Conservation (phyloP, 2,113 vertebrate genomes). For the Opisthocomus hoazin region DNA sequence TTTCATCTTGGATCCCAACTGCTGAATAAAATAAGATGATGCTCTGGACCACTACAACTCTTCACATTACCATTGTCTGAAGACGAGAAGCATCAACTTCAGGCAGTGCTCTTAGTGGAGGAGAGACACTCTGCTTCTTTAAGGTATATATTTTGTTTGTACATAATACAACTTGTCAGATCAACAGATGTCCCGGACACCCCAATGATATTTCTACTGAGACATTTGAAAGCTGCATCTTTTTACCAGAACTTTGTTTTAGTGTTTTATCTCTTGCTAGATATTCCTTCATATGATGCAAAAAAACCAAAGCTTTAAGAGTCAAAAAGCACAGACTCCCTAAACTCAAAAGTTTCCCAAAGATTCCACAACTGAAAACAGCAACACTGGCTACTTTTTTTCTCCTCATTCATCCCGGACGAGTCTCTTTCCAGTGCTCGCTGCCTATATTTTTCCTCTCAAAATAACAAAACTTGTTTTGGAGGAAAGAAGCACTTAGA, state of each 20-base stretch:
- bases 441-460: background rate
- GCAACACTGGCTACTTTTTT: background rate
- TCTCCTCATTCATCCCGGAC: background rate
- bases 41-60: background rate
- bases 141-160: background rate
- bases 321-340: background rate
- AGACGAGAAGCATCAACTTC: background rate
- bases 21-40: background rate
- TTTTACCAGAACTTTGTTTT: background rate
- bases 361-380: background rate
- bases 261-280: background rate
- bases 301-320: background rate
- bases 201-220: background rate
- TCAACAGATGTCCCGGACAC: background rate
- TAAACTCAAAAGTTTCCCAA: background rate
- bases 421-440: background rate
- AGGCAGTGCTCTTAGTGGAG: background rate
- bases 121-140: background rate
- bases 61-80: background rate
- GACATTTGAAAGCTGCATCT: background rate
- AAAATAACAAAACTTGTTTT: slow-evolving; percentile 9
- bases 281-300: background rate
- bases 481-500: slow-evolving; percentile 29
- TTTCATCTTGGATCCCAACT: background rate
- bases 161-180: background rate